phyloP scores from a whole-genome alignment of 2,797 vertebrate species.

The Austrolebias charrua region DNA sequence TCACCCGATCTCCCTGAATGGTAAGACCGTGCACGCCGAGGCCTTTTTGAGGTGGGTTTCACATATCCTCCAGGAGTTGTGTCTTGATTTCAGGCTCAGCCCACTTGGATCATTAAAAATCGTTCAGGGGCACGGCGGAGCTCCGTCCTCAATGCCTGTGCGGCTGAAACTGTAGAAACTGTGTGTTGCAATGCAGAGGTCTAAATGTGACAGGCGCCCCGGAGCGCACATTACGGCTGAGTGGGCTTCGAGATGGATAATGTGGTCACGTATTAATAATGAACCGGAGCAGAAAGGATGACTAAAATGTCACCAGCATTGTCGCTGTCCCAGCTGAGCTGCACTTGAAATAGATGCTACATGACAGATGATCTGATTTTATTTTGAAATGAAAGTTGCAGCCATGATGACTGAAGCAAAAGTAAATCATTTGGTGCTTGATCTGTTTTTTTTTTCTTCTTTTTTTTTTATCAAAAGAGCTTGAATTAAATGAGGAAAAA shows the following conservation, averaged over 20 bases:
- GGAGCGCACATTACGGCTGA: conserved; percentile 65
- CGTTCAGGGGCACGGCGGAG: conserved; percentile 72
- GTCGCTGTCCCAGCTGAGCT: conserved; percentile 63
- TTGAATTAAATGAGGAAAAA: no score
- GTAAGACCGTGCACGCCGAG: conserved; percentile 41
- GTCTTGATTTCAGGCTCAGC: conserved; percentile 76
- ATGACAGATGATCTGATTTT: conserved; percentile 56
- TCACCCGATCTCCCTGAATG: conserved; percentile 45
- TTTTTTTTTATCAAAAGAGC: no score
- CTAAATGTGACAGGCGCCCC: conserved; percentile 81
- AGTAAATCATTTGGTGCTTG: no score
- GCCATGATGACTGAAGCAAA: not conserved
- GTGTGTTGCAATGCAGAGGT: conserved; percentile 76
- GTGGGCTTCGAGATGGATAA: conserved; percentile 56
- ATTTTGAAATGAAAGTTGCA: conserved; percentile 1
- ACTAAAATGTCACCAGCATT: conserved; percentile 75
- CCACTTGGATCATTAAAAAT: conserved; percentile 80
- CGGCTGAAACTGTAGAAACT: conserved; percentile 85
- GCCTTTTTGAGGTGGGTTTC: conserved; percentile 72
- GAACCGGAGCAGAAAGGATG: conserved; percentile 67
- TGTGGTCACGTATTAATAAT: conserved; percentile 83
- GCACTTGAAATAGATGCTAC: conserved; percentile 66
- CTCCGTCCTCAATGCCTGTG: conserved; percentile 70
- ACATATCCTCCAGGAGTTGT: conserved; percentile 71
- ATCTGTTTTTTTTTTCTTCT: no score